Evolutionary conservation across 2,113 vertebrate species (phyloP), one percentile per base, ranked within the genome.

Genomic region (Spea multiplicata): DNA sequence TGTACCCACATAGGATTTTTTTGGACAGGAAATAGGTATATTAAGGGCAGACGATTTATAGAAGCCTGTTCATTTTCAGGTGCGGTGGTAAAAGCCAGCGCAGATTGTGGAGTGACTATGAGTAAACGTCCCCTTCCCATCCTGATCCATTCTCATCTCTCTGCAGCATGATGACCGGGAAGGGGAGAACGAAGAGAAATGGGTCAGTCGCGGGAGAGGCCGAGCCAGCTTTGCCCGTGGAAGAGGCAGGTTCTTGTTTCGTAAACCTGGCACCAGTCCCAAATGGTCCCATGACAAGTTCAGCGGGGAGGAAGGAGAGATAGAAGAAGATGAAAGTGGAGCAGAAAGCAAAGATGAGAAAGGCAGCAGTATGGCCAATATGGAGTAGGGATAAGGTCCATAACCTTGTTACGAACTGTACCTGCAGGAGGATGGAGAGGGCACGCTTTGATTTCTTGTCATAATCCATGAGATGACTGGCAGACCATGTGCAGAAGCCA

Each of bases 261-360:
- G 95, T 12, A 97, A 97, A 82, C 93, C 94, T 4, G 92, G 92
- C 87, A 91, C 92, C 88, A 93, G 89, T 66, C 92, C 94, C 86
- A 96, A 94, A 71, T 98, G 97, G 97, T 92, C 93, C 70, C 94
- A 95, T 0, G 93, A 96, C 87, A 97, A 95, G 83, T 96, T 97
- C 88, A 95, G 94, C 45, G 90, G 92, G 45, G 95, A 95, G 61
- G 92, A 95, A 82, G 91, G 95, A 67, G 93, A 94, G 73, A 89
- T 90, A 0, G 90, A 92, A 53, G 92, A 94, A 0, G 91, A 93
- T 0, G 93, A 94, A n/a, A 91, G 85, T 1, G 91, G 93, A 53
- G 86, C 92, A 61, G 94, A 97, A 83, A 94, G 93, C 83, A 87
- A 93, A 45, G 93, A 94, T 71, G 91, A 93, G 3, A 92, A 92